Conservation (phyloP, 2,888 invertebrate genomes). For the Apamea monoglypha region DNA sequence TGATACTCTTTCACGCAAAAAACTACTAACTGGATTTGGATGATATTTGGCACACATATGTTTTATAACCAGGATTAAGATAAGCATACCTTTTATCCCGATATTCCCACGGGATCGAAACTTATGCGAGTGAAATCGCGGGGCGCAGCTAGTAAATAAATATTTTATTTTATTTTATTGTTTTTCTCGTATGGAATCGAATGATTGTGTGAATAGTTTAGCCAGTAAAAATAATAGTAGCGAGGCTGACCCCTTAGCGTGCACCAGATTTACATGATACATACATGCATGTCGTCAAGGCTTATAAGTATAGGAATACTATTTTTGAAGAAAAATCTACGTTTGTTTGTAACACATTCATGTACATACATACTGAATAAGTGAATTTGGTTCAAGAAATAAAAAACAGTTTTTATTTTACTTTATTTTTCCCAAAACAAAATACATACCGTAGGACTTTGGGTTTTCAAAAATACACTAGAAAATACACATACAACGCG, state of each 20-base stretch:
- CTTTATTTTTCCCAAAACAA: neutral
- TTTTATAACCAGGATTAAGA: no score
- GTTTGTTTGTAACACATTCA: neutral
- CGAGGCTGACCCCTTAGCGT: neutral
- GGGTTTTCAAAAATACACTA: neutral
- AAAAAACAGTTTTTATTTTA: neutral
- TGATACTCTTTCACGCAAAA: no score
- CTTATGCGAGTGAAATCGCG: no score
- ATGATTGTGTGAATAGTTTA: no score
- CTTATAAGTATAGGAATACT: neutral
- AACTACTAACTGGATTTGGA: no score
- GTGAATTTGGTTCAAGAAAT: neutral
- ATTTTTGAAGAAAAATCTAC: no score
- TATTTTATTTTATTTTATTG: no score
- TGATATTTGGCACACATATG: no score
- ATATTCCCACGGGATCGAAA: no score
- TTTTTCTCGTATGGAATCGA: neutral
- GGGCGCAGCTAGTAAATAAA: no score
- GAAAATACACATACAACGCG: no score
- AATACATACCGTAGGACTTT: neutral
- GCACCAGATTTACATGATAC: neutral
- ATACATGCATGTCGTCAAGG: neutral
- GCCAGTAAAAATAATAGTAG: neutral
- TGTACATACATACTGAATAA: neutral
- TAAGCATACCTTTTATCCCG: no score